Base-by-base conservation (phyloP, 2,797 vertebrate species). In the Onychomys leucogaster region DNA sequence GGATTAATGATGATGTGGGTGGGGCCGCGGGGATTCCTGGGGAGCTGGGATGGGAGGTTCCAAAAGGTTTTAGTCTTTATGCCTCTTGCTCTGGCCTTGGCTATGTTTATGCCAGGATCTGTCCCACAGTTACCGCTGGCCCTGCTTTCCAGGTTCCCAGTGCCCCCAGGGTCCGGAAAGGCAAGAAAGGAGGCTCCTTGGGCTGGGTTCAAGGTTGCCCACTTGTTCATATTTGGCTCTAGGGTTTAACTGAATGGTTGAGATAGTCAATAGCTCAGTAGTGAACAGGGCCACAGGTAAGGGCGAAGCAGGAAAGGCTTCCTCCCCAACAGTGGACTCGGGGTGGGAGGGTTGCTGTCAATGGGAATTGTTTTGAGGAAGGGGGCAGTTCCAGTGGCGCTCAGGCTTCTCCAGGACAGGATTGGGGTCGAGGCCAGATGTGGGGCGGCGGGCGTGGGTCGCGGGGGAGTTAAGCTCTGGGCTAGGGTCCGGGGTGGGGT, bases 201-300 rank as follows among this genome's bases (percentile, higher is more conserved):
- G 52, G 71, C 27, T 86, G 46, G 46, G 34, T 34, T 75, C 46
- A 17, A 37, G 83, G 80, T 89, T 75, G 41, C 63, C 61, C 89
- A 88, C 34, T 57, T 55, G 77, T 76, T 78, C 10, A n/a, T 32
- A 19, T 43, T 86, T 49, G 89, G 57, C 69, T 75, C 77, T n/a
- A 63, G 86, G 89, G 78, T 93, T 95, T 90, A 89, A 94, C 89
- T 59, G 87, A 92, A 61, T 25, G 93, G 93, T 77, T 92, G 91
- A 90, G 83, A 89, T 49, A 69, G 63, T 52, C 84, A 52, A 69
- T 69, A 86, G 43, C 83, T 85, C 43, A 82, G 29, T 43, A 89
- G 92, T 77, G 94, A 85, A 80, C 55, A 89, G 65, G 85, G 80
- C 80, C 34, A 65, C 65, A 14, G 78, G 67, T 75, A 77, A 49